A percentile compares a stretch with the other conserved stretches of the same genome.
These are phyloP conservation scores for Drosophila ananassae DNA, from an alignment of 1,140 invertebrate genomes.

Conservation along the genomic window DNA sequence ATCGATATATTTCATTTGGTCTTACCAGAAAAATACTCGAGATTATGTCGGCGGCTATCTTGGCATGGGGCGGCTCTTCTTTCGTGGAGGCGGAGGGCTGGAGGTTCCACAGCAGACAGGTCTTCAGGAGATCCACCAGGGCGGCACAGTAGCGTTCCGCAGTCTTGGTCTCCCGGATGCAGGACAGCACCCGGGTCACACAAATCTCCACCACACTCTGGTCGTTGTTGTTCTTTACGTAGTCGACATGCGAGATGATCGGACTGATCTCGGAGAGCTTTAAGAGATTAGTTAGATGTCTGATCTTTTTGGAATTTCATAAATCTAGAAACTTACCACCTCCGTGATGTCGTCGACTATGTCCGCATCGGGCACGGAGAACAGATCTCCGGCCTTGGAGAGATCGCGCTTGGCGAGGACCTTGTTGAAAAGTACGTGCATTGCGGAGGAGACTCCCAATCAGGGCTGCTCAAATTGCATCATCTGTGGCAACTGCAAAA, in stretches of 20 bases:
- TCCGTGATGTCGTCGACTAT: slow-evolving; percentile 94
- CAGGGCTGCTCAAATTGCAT: slow-evolving; percentile 29
- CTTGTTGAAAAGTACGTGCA: slow-evolving; percentile 95
- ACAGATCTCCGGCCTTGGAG: slow-evolving; percentile 95
- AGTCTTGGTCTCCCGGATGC: slow-evolving; percentile 94
- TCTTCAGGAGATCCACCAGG: slow-evolving; percentile 92
- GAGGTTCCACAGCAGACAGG: slow-evolving; percentile 94
- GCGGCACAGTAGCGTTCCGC: slow-evolving; percentile 93
- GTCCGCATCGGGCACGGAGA: slow-evolving; percentile 92
- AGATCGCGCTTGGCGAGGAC: slow-evolving; percentile 94
- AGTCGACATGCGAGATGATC: slow-evolving; percentile 92
- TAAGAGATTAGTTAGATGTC: not conserved
- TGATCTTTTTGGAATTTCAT: too few species aligned
- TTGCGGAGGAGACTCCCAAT: slow-evolving; percentile 76
- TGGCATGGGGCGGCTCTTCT: slow-evolving; percentile 96
- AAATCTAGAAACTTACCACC: slow-evolving; percentile 87
- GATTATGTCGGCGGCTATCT: slow-evolving; percentile 96
- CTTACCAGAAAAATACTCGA: slow-evolving; percentile 96
- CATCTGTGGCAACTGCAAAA: slow-evolving; percentile 56
- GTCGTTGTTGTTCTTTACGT: slow-evolving; percentile 94
- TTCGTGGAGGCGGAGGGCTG: slow-evolving; percentile 89
- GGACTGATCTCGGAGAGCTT: slow-evolving; percentile 90
- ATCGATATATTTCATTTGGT: not conserved
- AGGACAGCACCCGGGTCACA: slow-evolving; percentile 93
- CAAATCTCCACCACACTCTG: slow-evolving; percentile 97